A percentile compares a stretch with the other conserved stretches of the same genome.
Conservation (phyloP, 2,888 invertebrate genomes). For the Glyphotaelius pellucidus region DNA sequence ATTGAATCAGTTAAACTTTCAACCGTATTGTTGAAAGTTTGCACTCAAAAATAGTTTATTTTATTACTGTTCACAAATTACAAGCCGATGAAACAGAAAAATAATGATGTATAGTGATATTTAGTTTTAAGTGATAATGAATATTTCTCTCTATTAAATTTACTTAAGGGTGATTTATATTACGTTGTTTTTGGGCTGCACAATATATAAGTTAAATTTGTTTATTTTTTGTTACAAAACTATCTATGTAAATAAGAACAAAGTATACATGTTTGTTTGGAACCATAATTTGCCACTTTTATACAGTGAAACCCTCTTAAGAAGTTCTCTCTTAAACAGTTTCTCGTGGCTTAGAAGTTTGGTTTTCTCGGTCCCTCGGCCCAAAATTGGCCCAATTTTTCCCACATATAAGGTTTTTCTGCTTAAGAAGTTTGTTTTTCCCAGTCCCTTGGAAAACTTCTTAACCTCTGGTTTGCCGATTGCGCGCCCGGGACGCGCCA, state of each 20-base stretch:
- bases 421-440: too few species aligned
- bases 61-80: neutral
- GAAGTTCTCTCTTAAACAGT: too few species aligned
- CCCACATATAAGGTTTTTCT: too few species aligned
- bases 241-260: neutral
- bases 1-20: neutral
- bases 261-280: neutral
- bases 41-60: neutral
- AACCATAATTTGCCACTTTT: neutral
- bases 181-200: constrained; percentile 12
- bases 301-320: too few species aligned
- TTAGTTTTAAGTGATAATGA: constrained; percentile 14
- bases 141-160: constrained; percentile 35
- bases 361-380: too few species aligned
- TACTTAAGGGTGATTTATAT: neutral
- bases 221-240: constrained; percentile 2
- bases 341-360: too few species aligned
- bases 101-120: constrained; percentile 27
- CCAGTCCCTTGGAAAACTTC: too few species aligned
- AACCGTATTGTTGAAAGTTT: neutral
- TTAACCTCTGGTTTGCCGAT: too few species aligned
- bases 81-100: neutral
- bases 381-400: too few species aligned
- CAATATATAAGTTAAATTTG: neutral
- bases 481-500: too few species aligned